phyloP scores from a whole-genome alignment of 2,888 invertebrate species.

The Caenorhabditis angaria region DNA sequence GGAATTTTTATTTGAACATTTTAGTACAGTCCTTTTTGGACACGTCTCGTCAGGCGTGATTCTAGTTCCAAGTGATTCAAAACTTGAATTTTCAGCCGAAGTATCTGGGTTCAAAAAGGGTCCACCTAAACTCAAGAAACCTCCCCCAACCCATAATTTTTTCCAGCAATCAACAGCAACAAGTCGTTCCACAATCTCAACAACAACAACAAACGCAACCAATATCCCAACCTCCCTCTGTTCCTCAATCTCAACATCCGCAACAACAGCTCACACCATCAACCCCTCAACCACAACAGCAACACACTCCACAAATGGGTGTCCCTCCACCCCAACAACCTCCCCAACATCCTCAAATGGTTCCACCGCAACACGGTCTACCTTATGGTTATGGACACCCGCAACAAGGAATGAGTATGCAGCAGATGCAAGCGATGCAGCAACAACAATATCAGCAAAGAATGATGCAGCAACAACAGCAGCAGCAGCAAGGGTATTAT shows the following conservation, averaged over 20 bases:
- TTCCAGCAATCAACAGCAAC: not conserved
- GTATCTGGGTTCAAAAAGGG: too few species aligned
- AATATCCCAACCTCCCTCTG: too few species aligned
- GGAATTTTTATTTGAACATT: too few species aligned
- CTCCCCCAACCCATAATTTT: too few species aligned
- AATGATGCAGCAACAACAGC: slow-evolving; percentile 31
- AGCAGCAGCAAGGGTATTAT: slow-evolving; percentile 22
- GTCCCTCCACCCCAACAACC: slow-evolving; percentile 31
- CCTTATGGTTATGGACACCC: slow-evolving; percentile 5
- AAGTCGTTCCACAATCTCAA: not conserved
- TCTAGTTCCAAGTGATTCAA: too few species aligned
- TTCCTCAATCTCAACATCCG: too few species aligned
- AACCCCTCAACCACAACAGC: slow-evolving; percentile 18
- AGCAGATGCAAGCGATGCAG: slow-evolving; percentile 17
- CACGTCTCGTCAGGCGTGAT: too few species aligned
- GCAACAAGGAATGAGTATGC: slow-evolving; percentile 16
- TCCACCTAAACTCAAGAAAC: too few species aligned
- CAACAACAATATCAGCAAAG: slow-evolving; percentile 25
- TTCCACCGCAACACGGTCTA: slow-evolving; percentile 12
- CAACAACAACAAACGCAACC: not conserved
- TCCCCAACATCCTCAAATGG: slow-evolving; percentile 36
- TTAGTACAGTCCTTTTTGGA: too few species aligned
- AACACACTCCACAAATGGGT: slow-evolving; percentile 28
- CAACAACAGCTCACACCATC: slow-evolving; percentile 21
- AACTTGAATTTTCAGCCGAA: too few species aligned